These are phyloP conservation scores for Hedychridium roseum DNA, from an alignment of 2,888 invertebrate species.

Conservation along the genomic window DNA sequence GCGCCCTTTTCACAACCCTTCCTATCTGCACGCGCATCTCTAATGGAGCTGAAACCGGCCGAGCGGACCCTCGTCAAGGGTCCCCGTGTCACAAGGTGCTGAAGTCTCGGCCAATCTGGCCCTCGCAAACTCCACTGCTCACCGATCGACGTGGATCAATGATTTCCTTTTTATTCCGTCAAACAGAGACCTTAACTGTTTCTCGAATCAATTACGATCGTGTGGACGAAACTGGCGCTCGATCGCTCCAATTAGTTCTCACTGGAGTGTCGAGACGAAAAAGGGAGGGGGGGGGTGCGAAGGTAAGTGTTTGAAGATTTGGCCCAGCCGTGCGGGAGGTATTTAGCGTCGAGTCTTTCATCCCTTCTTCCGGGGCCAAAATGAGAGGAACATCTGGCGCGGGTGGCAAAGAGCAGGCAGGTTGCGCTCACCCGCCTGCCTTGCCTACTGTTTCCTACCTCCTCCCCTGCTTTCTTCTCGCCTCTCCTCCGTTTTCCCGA, in stretches of 20 bases:
- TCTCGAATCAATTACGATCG: neutral
- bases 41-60: slow-evolving; percentile 29
- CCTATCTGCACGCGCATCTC: slow-evolving; percentile 17
- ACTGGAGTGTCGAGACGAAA: no score
- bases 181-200: neutral
- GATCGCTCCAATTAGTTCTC: neutral
- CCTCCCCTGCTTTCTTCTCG: slow-evolving; percentile 15
- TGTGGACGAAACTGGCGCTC: no score
- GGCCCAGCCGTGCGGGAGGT: no score
- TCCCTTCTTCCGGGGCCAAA: slow-evolving; percentile 21
- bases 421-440: slow-evolving; percentile 44
- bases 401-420: slow-evolving; percentile 54
- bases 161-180: neutral
- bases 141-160: neutral
- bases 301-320: no score
- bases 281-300: no score
- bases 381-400: slow-evolving; percentile 49
- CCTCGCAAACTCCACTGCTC: neutral
- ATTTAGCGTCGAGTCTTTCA: slow-evolving; percentile 21
- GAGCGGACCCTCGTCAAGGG: slow-evolving; percentile 22
- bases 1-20: slow-evolving; percentile 21
- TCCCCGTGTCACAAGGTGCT: slow-evolving; percentile 5
- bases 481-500: slow-evolving; percentile 20
- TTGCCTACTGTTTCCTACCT: slow-evolving; percentile 22
- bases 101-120: no score